Conservation (phyloP, 2,888 invertebrate species). For the Xanthostigma xanthostigma region DNA sequence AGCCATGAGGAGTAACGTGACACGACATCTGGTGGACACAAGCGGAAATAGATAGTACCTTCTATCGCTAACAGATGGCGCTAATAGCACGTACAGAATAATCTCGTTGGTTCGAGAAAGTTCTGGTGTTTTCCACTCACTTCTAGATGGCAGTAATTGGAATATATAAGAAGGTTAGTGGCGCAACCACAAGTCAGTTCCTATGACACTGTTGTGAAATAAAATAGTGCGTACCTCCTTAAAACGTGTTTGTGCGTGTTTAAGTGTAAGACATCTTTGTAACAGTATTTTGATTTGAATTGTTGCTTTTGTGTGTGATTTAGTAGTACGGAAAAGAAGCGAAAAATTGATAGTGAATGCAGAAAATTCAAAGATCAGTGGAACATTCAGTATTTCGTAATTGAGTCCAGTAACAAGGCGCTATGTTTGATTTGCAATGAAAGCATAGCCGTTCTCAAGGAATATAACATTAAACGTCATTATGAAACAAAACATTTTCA, state of each 20-base stretch:
- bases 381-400: slow-evolving; percentile 14
- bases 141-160: slow-evolving; percentile 7
- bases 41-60: slow-evolving; percentile 6
- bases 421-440: slow-evolving; percentile 17
- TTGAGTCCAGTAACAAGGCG: slow-evolving; percentile 15
- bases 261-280: slow-evolving; percentile 4
- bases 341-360: slow-evolving; percentile 10
- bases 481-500: slow-evolving; percentile 17
- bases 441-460: slow-evolving; percentile 1
- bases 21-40: slow-evolving; percentile 3
- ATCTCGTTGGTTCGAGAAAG: slow-evolving; percentile 8
- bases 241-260: slow-evolving; percentile 1
- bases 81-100: slow-evolving; percentile 6
- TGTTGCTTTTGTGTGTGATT: slow-evolving; percentile 11
- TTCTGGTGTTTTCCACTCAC: slow-evolving; percentile 8
- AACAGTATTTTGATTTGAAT: slow-evolving; percentile 8
- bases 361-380: slow-evolving; percentile 13
- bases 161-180: slow-evolving; percentile 7
- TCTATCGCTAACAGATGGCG: slow-evolving; percentile 8
- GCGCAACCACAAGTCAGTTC: slow-evolving; percentile 7
- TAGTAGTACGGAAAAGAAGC: slow-evolving; percentile 11
- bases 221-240: slow-evolving; percentile 8
- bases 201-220: slow-evolving; percentile 9
- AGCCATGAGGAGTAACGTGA: background rate
- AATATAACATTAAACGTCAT: slow-evolving; percentile 6